These are phyloP conservation scores for Dasyprocta punctata DNA, from an alignment of 2,113 vertebrate species.

Conservation along the genomic window DNA sequence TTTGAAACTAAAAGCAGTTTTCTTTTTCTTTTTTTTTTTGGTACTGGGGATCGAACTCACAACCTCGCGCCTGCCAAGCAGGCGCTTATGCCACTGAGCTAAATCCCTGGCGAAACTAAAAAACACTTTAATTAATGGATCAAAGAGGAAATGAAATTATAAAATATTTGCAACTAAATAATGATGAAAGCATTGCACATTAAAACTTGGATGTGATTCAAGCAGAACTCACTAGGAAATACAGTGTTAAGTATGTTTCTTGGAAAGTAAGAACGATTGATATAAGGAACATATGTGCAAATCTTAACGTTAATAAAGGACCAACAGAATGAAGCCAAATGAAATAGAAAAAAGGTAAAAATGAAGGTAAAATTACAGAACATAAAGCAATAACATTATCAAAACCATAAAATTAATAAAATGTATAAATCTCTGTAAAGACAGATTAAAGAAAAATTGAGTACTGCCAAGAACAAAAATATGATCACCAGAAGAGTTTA, in stretches of 20 bases:
- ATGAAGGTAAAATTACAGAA: constrained; percentile 13
- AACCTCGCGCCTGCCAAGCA: too few relatives aligned
- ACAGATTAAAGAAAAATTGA: neutral
- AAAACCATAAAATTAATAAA: constrained; percentile 7
- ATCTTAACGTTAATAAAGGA: neutral
- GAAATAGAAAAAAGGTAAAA: constrained; percentile 20
- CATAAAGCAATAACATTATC: constrained; percentile 14
- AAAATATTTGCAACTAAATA: constrained; percentile 7
- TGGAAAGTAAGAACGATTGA: constrained; percentile 22
- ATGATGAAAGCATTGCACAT: neutral
- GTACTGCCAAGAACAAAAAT: neutral
- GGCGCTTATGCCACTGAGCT: too few relatives aligned
- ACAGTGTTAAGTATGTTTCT: neutral
- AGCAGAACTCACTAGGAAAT: neutral
- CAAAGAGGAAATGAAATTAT: constrained; percentile 2
- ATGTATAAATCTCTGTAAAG: neutral
- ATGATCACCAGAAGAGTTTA: neutral
- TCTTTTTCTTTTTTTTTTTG: too few relatives aligned
- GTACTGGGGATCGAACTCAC: too few relatives aligned
- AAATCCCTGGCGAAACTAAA: too few relatives aligned
- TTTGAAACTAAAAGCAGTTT: neutral
- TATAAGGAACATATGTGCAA: neutral
- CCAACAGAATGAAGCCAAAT: neutral
- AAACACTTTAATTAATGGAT: neutral
- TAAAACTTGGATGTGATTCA: neutral